Evolutionary conservation across 1,140 invertebrate genomes (phyloP).

Genomic region (Papilio helenus): DNA sequence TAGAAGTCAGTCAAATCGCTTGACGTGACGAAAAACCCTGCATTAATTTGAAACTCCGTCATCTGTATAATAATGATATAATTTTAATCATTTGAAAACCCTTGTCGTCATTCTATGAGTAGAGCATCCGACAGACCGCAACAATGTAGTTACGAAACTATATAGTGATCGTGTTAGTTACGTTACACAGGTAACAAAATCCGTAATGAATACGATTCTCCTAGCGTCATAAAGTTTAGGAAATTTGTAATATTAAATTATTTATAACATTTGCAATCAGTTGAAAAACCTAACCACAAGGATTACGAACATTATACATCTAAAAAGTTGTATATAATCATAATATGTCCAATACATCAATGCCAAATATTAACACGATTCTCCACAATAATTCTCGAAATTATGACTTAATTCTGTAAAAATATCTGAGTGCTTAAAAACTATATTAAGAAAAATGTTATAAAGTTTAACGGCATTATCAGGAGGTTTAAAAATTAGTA

Average conservation of each 20-base stretch:
- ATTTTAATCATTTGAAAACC: background rate
- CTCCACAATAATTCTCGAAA: too few relatives aligned
- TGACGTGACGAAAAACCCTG: too few relatives aligned
- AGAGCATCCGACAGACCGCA: background rate
- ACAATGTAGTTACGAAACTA: background rate
- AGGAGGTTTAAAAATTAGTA: background rate
- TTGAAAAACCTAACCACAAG: too few relatives aligned
- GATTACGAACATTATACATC: background rate
- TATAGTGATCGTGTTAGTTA: background rate
- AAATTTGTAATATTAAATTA: background rate
- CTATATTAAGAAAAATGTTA: background rate
- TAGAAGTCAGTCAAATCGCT: too few relatives aligned
- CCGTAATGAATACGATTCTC: background rate
- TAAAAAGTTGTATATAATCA: too few relatives aligned
- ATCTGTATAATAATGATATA: too few relatives aligned
- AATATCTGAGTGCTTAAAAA: too few relatives aligned
- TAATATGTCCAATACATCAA: too few relatives aligned
- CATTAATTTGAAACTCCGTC: too few relatives aligned
- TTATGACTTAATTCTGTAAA: too few relatives aligned
- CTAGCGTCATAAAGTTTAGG: background rate
- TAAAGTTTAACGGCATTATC: background rate
- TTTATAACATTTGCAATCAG: background rate
- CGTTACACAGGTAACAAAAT: background rate
- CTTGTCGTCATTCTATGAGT: background rate
- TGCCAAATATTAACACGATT: background rate